Percentiles rank a stretch among this genome's conserved stretches.
Evolutionary conservation across 2,888 invertebrate genomes (phyloP).

Genomic region (Polyommatus icarus): DNA sequence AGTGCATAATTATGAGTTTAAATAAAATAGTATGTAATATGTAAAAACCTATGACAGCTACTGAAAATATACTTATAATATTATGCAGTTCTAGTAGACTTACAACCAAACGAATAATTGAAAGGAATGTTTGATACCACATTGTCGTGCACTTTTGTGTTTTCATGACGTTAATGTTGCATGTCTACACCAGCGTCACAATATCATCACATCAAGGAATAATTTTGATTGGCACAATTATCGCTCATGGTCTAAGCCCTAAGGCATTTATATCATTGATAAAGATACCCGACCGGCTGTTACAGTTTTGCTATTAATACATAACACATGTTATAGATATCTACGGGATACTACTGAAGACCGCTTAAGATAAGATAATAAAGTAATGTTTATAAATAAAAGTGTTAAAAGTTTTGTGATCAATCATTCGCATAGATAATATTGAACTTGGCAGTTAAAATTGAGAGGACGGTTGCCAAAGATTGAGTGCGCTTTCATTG

Average conservation of each 20-base stretch:
- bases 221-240: constrained; percentile 19
- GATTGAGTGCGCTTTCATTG: constrained; percentile 12
- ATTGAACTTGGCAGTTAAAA: constrained; percentile 18
- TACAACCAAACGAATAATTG: neutral
- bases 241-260: neutral
- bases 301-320: neutral
- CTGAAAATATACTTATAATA: too few species aligned
- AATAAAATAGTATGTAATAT: too few species aligned
- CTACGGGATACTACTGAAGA: neutral
- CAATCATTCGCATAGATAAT: neutral
- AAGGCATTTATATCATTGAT: constrained; percentile 9
- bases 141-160: neutral
- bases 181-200: neutral
- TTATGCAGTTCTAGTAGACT: too few species aligned
- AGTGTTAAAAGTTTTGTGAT: constrained; percentile 15
- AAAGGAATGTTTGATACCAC: neutral
- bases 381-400: neutral
- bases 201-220: neutral
- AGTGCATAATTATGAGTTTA: too few species aligned
- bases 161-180: neutral
- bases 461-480: neutral
- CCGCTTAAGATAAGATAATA: neutral
- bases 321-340: neutral
- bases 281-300: neutral
- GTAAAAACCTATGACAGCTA: too few species aligned